phyloP scores from a whole-genome alignment of 2,797 vertebrate species.

The Enteromius treurensis region DNA sequence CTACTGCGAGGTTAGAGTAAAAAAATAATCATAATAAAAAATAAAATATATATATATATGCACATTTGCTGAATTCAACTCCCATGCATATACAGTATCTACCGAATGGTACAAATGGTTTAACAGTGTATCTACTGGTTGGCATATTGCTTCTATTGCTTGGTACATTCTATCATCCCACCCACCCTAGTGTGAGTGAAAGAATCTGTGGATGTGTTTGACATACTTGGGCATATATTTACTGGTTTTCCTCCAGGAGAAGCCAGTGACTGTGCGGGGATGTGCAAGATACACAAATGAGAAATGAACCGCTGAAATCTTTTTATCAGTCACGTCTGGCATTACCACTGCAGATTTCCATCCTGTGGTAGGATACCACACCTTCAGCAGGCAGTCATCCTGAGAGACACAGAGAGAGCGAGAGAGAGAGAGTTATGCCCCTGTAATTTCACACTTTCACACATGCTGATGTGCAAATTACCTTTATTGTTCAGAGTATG shows the following conservation, averaged over 20 bases:
- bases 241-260: slow-evolving; percentile 99
- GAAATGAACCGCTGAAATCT: slow-evolving; percentile 75
- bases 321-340: slow-evolving; percentile 86
- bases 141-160: not conserved
- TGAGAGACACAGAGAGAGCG: slow-evolving; percentile 64
- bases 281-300: slow-evolving; percentile 84
- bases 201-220: not conserved
- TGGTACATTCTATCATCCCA: not conserved
- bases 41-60: no score
- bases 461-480: not conserved
- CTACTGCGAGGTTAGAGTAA: no score
- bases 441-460: not conserved
- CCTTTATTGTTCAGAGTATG: not conserved
- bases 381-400: slow-evolving; percentile 97
- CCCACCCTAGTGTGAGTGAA: not conserved
- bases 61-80: not conserved
- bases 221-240: slow-evolving; percentile 94
- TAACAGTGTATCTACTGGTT: not conserved
- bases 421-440: slow-evolving; percentile 20
- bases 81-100: not conserved
- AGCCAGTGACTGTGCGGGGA: slow-evolving; percentile 90
- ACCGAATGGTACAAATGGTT: not conserved
- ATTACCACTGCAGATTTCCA: slow-evolving; percentile 95
- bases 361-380: slow-evolving; percentile 94
- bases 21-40: no score